Evolutionary conservation across 2,888 invertebrate genomes (phyloP), one percentile per base, ranked within the genome.

Genomic region (Heteromyza rotundicornis): DNA sequence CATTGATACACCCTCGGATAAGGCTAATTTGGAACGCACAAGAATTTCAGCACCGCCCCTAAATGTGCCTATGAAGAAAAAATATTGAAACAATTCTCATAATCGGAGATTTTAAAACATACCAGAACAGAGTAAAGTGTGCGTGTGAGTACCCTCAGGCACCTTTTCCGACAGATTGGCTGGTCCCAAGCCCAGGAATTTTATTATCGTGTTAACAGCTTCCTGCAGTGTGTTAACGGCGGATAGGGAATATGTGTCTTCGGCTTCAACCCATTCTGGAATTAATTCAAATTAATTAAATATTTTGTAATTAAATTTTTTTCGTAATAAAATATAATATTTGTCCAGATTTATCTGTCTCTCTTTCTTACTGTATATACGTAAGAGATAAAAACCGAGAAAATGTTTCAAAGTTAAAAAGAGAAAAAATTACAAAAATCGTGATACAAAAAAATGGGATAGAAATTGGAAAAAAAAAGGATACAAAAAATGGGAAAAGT

Each of bases 181-280:
- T 0, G 95, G 89, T 72, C 92, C 92, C 81, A 96, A 85, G 0
- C 95, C 95, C 68, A 96, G 85, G 80, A 92, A 94, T 74, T 89
- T 88, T 3, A 92, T 86, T 55, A 96, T 90, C 78, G 90, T 93
- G 76, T 90, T 90, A 1, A 95, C 91, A 0, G 95, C 95, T 72
- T 92, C 92, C 74, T 93, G 92, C 35, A 96, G 80, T 14, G 90
- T 90, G 64, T 86, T 89, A 69, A 94, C 90, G 2, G 90, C 88
- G 0, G 94, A 90, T 17, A 99, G 85, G 0, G 92, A 92, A 80
- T 94, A 99, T 0, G 98, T 98, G 72, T 98, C 98, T 71, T 95
- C 95, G 8, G 93, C 87, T 84, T 96, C 95, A 0, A 87, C 77
- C 78, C 83, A 84, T 64, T 82, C 84, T 83, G 63, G 12, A 66